These are phyloP conservation scores for Agrotis exclamationis DNA, from an alignment of 2,888 invertebrate species.

Conservation along the genomic window DNA sequence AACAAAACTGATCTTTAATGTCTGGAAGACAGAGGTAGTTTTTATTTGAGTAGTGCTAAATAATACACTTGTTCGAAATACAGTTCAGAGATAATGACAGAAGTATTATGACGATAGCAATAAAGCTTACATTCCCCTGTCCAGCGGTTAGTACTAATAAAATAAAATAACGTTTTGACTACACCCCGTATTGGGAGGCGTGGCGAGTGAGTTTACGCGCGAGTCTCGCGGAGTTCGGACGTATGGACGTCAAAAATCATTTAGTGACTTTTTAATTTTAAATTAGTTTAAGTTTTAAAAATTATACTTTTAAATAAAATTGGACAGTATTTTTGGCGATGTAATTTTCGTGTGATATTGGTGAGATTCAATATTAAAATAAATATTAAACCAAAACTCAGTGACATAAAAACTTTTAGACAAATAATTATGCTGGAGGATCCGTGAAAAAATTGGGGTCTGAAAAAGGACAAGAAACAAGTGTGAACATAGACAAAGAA, in stretches of 20 bases:
- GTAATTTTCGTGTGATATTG: constrained; percentile 19
- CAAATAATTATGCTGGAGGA: background rate
- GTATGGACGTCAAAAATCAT: constrained; percentile 65
- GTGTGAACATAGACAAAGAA: constrained; percentile 23
- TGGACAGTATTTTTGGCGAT: constrained; percentile 26
- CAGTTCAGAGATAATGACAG: constrained; percentile 72
- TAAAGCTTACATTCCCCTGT: constrained; percentile 86
- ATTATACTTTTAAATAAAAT: constrained; percentile 16
- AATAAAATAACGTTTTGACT: constrained; percentile 86
- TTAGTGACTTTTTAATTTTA: constrained; percentile 31
- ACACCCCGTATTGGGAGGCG: constrained; percentile 89
- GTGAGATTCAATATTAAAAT: too few species aligned
- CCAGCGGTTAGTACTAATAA: constrained; percentile 78
- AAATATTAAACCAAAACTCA: too few species aligned
- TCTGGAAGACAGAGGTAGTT: constrained; percentile 3
- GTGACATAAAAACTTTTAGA: too few species aligned
- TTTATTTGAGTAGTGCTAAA: background rate
- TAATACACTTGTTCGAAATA: constrained; percentile 59
- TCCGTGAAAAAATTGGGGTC: background rate
- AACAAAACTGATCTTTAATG: constrained; percentile 32
- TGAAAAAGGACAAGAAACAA: background rate
- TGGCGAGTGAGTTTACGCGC: constrained; percentile 81
- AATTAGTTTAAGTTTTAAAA: constrained; percentile 11
- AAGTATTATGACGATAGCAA: constrained; percentile 78
- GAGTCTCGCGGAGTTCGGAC: constrained; percentile 68